Evolutionary conservation across 2,113 vertebrate genomes (phyloP).

Genomic region (Scortum barcoo): DNA sequence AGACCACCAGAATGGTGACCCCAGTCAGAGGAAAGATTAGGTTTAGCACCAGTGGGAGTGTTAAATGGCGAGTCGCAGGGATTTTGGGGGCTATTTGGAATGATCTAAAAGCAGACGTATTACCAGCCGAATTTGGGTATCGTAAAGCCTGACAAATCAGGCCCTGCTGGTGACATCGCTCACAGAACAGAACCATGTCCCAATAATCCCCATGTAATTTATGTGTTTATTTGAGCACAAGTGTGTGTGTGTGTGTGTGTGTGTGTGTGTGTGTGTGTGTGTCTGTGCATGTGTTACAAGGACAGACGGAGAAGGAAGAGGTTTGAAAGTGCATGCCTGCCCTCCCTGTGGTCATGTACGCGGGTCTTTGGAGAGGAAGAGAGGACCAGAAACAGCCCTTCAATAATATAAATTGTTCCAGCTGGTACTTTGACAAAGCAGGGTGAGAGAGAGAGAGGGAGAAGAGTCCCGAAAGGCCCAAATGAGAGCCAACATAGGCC

Average conservation of each 20-base stretch:
- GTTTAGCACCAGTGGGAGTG: slow-evolving; percentile 77
- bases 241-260: slow-evolving; percentile 34
- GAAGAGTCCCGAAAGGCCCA: slow-evolving; percentile 32
- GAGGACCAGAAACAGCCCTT: slow-evolving; percentile 39
- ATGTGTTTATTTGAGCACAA: slow-evolving; percentile 47
- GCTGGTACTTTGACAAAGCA: slow-evolving; percentile 50
- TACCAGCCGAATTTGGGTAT: slow-evolving; percentile 71
- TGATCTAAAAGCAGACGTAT: slow-evolving; percentile 77
- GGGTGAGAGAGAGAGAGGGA: slow-evolving; percentile 18
- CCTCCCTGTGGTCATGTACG: slow-evolving; percentile 42
- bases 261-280: slow-evolving; percentile 8
- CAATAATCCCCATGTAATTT: slow-evolving; percentile 65
- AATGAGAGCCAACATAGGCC: slow-evolving; percentile 49
- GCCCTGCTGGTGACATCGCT: slow-evolving; percentile 57
- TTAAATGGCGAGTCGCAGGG: slow-evolving; percentile 72
- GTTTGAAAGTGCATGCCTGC: slow-evolving; percentile 24
- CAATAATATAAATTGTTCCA: slow-evolving; percentile 65
- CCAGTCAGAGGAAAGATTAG: slow-evolving; percentile 71
- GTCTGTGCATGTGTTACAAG: slow-evolving; percentile 13
- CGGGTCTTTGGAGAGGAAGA: slow-evolving; percentile 22
- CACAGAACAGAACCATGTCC: slow-evolving; percentile 61
- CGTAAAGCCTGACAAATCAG: slow-evolving; percentile 75
- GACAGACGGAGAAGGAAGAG: slow-evolving; percentile 10
- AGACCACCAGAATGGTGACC: slow-evolving; percentile 75
- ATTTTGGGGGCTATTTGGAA: slow-evolving; percentile 75